These are phyloP conservation scores for Smittia aterrima DNA, from an alignment of 2,888 invertebrate species.

Conservation along the genomic window DNA sequence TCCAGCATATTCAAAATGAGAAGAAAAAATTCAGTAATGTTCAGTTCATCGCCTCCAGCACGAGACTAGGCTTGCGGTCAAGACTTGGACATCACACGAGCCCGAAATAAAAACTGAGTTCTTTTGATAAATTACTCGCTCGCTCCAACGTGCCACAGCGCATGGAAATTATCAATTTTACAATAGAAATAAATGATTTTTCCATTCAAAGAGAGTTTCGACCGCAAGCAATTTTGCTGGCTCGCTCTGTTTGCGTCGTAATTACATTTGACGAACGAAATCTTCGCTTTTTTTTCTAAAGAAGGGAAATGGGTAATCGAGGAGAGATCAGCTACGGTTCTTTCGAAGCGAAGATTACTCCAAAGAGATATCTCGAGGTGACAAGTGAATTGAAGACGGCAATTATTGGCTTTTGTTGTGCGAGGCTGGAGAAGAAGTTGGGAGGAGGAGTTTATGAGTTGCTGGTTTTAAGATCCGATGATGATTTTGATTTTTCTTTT, in stretches of 20 bases:
- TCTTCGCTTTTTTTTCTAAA: background rate
- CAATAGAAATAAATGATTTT: conserved; percentile 35
- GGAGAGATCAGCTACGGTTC: conserved; percentile 4
- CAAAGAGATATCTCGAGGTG: conserved; percentile 39
- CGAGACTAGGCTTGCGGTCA: conserved; percentile 31
- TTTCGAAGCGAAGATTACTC: background rate
- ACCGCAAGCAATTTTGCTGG: conserved; percentile 22
- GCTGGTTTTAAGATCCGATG: background rate
- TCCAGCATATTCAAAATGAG: conserved; percentile 15
- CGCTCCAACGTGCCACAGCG: background rate
- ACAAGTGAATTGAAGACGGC: conserved; percentile 41
- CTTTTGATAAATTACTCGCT: conserved; percentile 36
- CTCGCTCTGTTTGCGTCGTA: conserved; percentile 27
- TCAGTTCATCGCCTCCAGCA: conserved; percentile 40
- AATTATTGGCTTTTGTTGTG: conserved; percentile 26
- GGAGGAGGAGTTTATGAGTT: background rate
- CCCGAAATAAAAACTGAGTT: background rate
- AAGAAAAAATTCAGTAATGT: conserved; percentile 25
- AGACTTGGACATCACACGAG: conserved; percentile 13
- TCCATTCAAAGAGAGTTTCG: conserved; percentile 1
- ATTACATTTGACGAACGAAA: conserved; percentile 33
- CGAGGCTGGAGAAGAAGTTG: background rate
- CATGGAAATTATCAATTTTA: conserved; percentile 40
- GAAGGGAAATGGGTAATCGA: conserved; percentile 36
- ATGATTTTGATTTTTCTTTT: conserved; percentile 1